These are phyloP conservation scores for Leucoraja ocellata DNA, from an alignment of 2,797 vertebrate genomes.

Conservation along the genomic window DNA sequence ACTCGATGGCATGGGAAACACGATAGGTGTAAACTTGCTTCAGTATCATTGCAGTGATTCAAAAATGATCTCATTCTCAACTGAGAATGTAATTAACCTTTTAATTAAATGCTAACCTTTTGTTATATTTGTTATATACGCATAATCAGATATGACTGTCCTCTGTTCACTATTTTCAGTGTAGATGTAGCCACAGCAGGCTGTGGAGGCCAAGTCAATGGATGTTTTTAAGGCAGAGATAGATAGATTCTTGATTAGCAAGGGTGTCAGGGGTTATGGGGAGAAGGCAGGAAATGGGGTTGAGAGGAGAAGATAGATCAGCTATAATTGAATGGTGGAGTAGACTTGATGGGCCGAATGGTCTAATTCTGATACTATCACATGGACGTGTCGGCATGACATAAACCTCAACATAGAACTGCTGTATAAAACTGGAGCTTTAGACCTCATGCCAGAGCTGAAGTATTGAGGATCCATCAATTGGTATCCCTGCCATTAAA, in stretches of 20 bases:
- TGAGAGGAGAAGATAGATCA: too few species aligned
- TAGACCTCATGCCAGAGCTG: background rate
- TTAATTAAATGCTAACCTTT: background rate
- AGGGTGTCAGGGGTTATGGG: too few species aligned
- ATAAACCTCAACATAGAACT: background rate
- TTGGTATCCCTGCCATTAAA: background rate
- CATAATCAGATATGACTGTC: background rate
- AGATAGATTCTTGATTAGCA: too few species aligned
- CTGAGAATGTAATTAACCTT: background rate
- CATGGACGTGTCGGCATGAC: too few species aligned
- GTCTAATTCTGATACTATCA: too few species aligned
- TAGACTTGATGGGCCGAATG: too few species aligned
- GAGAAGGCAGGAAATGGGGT: too few species aligned
- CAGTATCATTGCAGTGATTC: background rate
- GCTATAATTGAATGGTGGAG: too few species aligned
- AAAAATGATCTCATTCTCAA: background rate
- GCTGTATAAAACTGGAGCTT: background rate
- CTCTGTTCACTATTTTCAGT: background rate
- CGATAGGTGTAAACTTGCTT: background rate
- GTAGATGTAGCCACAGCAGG: too few species aligned
- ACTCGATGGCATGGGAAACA: too few species aligned
- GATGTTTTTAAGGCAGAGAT: too few species aligned
- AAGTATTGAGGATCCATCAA: background rate
- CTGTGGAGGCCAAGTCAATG: too few species aligned
- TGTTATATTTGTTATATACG: background rate